Base-by-base conservation (phyloP, 2,797 vertebrate species). In the Gephyroberyx darwinii region DNA sequence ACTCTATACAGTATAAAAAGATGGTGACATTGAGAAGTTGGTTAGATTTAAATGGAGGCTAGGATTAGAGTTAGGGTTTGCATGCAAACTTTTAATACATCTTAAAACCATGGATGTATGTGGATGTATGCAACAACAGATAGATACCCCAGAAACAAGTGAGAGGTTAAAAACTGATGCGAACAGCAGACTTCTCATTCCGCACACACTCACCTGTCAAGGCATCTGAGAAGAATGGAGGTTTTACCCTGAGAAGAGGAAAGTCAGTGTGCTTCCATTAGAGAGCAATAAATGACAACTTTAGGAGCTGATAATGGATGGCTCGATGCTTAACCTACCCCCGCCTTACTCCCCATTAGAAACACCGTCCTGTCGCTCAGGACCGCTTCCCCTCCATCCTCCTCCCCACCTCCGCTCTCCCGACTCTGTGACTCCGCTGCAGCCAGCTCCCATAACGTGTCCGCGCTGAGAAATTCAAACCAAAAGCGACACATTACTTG, bases 371-470 rank as follows among this genome's bases (percentile, higher is more conserved):
- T 95, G 84, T 98, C 96, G 69, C 87, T 91, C 2, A 26, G 26
- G 43, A 92, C 39, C 31, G 71, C 9, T 53, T 90, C 88, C 85
- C 91, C 78, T 43, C 67, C 64, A 14, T 84, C 83, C 16, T 93
- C 90, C 48, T 84, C 92, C 20, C 77, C 75, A 0, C 37, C 82
- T 60, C 80, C 77, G 5, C 80, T 86, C 80, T 93, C 92, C 67
- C 65, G 92, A 57, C 85, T 88, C 31, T 82, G 90, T 19, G 96
- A 93, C 90, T 97, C 96, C 7, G 93, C 93, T 69, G 94, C 91
- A 20, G 96, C 96, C 65, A 95, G 88, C 61, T 98, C 97, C 97
- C 98, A 99, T n/a, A 99, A 77, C 30, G 94, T 94, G 79, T 96
- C 96, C 4, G 94, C 94, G 74, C 96, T 98, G 80, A 4, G 22